These are phyloP conservation scores for Mola mola DNA, from an alignment of 2,113 vertebrate species.

Conservation along the genomic window DNA sequence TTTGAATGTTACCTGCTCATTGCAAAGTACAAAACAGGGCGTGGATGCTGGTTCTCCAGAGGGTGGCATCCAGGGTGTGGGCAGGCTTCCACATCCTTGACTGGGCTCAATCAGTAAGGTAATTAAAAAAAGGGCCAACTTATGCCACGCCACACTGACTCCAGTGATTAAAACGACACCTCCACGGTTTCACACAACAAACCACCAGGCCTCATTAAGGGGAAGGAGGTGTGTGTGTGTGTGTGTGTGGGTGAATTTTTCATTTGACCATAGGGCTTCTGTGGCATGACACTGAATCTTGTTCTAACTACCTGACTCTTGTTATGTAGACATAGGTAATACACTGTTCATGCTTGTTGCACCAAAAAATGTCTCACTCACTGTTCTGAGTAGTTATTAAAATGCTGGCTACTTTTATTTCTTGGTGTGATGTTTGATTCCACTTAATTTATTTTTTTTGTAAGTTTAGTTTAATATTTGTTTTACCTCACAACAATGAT, in stretches of 20 bases:
- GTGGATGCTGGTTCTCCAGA: slow-evolving; percentile 52
- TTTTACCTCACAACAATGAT: no score
- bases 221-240: not conserved
- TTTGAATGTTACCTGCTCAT: slow-evolving; percentile 65
- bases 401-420: no score
- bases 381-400: no score
- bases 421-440: not conserved
- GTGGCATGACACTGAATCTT: slow-evolving; percentile 25
- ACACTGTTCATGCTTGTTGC: no score
- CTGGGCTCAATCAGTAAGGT: slow-evolving; percentile 73
- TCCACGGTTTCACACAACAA: slow-evolving; percentile 72
- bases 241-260: slow-evolving; percentile 8
- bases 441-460: no score
- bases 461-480: no score
- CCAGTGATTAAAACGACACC: slow-evolving; percentile 79
- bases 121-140: slow-evolving; percentile 81
- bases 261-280: slow-evolving; percentile 27
- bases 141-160: slow-evolving; percentile 75
- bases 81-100: slow-evolving; percentile 71
- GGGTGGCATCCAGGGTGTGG: slow-evolving; percentile 56
- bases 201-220: slow-evolving; percentile 62
- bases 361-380: no score
- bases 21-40: slow-evolving; percentile 25
- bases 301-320: not conserved
- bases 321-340: not conserved